These are phyloP conservation scores for Pilophorus perplexus DNA, from an alignment of 2,888 invertebrate species.

Conservation along the genomic window DNA sequence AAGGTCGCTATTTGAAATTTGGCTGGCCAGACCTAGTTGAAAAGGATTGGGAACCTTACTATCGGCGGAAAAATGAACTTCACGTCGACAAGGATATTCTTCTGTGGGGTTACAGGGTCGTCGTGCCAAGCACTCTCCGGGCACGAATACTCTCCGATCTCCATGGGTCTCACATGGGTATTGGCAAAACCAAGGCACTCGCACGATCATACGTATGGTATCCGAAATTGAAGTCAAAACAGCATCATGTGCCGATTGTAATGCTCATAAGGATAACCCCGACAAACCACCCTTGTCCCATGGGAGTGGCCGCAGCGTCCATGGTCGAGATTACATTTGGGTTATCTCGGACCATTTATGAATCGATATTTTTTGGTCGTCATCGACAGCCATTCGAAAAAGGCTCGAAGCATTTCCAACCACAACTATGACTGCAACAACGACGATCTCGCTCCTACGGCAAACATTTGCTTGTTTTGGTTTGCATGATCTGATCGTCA, in stretches of 20 bases:
- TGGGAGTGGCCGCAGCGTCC: not conserved
- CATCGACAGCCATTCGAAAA: not conserved
- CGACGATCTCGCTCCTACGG: not conserved
- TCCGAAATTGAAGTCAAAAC: not conserved
- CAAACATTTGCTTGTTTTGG: constrained; percentile 20
- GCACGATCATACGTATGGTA: constrained; percentile 22
- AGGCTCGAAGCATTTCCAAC: constrained; percentile 4
- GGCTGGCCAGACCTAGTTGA: too few species aligned
- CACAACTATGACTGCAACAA: constrained; percentile 1
- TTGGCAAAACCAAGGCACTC: not conserved
- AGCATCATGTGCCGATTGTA: not conserved
- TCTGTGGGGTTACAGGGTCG: too few species aligned
- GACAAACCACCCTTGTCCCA: not conserved
- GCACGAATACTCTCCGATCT: not conserved
- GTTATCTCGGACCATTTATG: not conserved
- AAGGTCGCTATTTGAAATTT: not conserved
- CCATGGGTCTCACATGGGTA: not conserved
- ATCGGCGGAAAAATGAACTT: too few species aligned
- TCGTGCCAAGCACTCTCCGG: not conserved
- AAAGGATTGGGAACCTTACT: too few species aligned
- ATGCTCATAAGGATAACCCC: not conserved
- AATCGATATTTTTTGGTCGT: not conserved
- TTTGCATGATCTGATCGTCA: not conserved
- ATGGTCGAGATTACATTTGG: not conserved
- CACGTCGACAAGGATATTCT: too few species aligned